A percentile compares a stretch with the other conserved stretches of the same genome.
These are phyloP conservation scores for Pseudochaenichthys georgianus DNA, from an alignment of 2,797 vertebrate species.

Conservation along the genomic window DNA sequence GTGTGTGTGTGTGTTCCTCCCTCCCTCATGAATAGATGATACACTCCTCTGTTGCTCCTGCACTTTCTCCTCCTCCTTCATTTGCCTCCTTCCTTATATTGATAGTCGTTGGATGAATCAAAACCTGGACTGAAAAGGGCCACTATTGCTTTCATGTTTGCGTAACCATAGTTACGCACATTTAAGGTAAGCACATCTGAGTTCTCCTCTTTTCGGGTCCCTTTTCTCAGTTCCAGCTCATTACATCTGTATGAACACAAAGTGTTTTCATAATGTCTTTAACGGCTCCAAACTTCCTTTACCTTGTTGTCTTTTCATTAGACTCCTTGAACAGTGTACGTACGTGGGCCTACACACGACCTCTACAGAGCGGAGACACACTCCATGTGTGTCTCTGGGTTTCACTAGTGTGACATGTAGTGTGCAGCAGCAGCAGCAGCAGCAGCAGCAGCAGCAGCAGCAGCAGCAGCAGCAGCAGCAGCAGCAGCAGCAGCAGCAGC, in stretches of 20 bases:
- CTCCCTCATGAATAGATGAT: constrained; percentile 42
- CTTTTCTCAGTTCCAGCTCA: constrained; percentile 79
- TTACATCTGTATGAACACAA: constrained; percentile 80
- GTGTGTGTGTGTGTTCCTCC: too few species aligned
- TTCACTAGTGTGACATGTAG: constrained; percentile 69
- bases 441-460: too few species aligned
- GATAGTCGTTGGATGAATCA: constrained; percentile 75
- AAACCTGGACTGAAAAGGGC: constrained; percentile 74
- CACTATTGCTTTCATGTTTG: constrained; percentile 83
- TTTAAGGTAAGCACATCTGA: constrained; percentile 82
- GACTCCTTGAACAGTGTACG: constrained; percentile 51
- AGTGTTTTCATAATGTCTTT: constrained; percentile 70
- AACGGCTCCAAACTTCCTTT: constrained; percentile 66
- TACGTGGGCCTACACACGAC: constrained; percentile 32
- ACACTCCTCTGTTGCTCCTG: constrained; percentile 17
- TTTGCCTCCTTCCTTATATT: constrained; percentile 64
- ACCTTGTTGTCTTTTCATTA: constrained; percentile 66
- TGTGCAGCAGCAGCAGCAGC: too few species aligned
- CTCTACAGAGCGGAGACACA: not conserved
- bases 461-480: too few species aligned
- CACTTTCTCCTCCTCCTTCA: constrained; percentile 34
- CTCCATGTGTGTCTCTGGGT: constrained; percentile 24
- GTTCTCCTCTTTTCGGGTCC: constrained; percentile 65
- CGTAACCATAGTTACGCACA: constrained; percentile 84
- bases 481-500: constrained; percentile 40